Evolutionary conservation across 2,797 vertebrate genomes (phyloP).

Genomic region (Acanthis flammea): DNA sequence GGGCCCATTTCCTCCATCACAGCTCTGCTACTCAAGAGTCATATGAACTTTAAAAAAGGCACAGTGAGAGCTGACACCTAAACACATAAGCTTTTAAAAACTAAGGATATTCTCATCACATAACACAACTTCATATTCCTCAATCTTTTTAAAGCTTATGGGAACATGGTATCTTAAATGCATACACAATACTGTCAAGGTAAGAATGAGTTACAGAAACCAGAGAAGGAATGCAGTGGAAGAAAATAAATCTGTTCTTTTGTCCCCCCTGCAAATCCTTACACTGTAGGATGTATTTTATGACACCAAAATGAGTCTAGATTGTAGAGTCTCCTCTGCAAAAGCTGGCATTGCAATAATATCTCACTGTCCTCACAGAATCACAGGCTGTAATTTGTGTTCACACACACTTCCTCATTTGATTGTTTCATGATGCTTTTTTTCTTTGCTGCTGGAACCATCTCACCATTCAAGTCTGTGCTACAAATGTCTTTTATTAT

Average conservation of each 20-base stretch:
- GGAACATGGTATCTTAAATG: neutral
- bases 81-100: neutral
- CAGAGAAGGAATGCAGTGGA: neutral
- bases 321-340: neutral
- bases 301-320: neutral
- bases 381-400: neutral
- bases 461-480: neutral
- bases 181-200: neutral
- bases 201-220: neutral
- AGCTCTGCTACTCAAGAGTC: neutral
- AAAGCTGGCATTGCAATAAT: neutral
- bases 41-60: neutral
- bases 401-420: neutral
- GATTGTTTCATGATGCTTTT: neutral
- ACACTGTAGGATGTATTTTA: neutral
- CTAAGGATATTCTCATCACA: neutral
- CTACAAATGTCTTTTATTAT: neutral
- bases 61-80: neutral
- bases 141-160: neutral
- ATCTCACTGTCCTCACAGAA: neutral
- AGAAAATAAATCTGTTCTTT: neutral
- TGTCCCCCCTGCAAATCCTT: neutral
- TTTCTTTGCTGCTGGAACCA: neutral
- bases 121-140: neutral
- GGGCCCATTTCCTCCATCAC: neutral